Base-by-base conservation (phyloP, 2,113 vertebrate species). In the Melanocharis versteri region DNA sequence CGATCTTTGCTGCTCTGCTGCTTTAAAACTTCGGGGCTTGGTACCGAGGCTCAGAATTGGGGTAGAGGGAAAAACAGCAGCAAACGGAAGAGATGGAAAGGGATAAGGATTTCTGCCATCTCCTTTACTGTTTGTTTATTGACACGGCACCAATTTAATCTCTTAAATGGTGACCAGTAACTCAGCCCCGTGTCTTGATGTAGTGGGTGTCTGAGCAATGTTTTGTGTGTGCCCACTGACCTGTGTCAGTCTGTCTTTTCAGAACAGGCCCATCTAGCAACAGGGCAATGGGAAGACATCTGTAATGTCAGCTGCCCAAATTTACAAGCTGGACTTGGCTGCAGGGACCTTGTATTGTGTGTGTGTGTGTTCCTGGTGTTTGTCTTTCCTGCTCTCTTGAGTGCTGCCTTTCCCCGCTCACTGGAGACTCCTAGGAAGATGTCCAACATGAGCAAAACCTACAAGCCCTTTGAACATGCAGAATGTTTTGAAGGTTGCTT, bases 121-220 rank as follows among this genome's bases (percentile, higher is more conserved):
- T 93, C 61, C 87, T 84, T 93, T 94, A 22, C 79, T 89, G 30
- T 95, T 89, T 83, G 80, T 92, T 96, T 95, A 81, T 70, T 93
- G 89, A 91, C 89, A 83, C 5, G 2, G 78, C 78, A 87, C 73
- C 93, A 62, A 57, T 87, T 92, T 61, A 87, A 76, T 86, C 83
- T 89, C 77, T 69, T 89, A 90, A 89, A 78, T 81, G 65, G 86
- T 92, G 80, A 71, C 69, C 71, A 66, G 64, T 58, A 71, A 39
- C 33, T 72, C 71, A 87, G 71, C 39, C 77, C 33, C 20, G 8
- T 65, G 40, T 66, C 72, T 82, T 45, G 88, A 56, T 93, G 69
- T 51, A 56, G 61, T 70, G 54, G 64, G 66, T 86, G 75, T 81
- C 94, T 95, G 79, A 93, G 78, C 42, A 48, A 81, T n/a, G 78